Conservation (phyloP, 2,888 invertebrate genomes). For the Hypsopygia costalis region DNA sequence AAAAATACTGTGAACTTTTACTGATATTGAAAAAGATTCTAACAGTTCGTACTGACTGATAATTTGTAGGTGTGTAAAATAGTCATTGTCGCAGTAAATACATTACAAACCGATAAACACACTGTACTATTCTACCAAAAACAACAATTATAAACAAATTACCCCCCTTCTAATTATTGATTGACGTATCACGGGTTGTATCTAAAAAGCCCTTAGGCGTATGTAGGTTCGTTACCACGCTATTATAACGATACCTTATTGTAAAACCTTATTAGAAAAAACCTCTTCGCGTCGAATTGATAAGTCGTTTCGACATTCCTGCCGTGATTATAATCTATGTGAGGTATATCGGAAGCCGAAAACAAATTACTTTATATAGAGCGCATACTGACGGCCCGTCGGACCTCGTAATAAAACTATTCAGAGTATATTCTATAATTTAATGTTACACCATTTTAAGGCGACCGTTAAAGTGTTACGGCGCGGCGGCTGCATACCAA, state of each 20-base stretch:
- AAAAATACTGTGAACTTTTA: too few species aligned
- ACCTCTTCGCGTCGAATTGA: constrained; percentile 48
- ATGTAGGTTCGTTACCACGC: constrained; percentile 23
- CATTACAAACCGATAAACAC: too few species aligned
- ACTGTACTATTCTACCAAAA: too few species aligned
- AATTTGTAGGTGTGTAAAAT: too few species aligned
- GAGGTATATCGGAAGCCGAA: constrained; percentile 52
- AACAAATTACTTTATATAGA: constrained; percentile 52
- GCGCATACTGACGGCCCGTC: constrained; percentile 9
- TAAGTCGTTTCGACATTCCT: constrained; percentile 58
- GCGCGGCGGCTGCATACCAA: not conserved
- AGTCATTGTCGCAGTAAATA: too few species aligned
- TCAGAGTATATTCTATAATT: constrained; percentile 13
- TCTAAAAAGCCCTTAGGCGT: constrained; percentile 26
- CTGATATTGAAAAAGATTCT: too few species aligned
- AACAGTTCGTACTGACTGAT: too few species aligned
- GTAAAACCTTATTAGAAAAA: constrained; percentile 29
- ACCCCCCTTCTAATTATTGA: constrained; percentile 21
- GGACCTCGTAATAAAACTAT: constrained; percentile 12
- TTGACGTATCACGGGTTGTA: constrained; percentile 23
- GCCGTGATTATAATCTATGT: constrained; percentile 46
- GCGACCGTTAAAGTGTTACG: not conserved
- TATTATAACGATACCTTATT: constrained; percentile 27
- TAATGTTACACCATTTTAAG: constrained; percentile 2
- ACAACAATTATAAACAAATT: constrained; percentile 14